Base-by-base conservation (phyloP, 2,797 vertebrate genomes). In the Falco biarmicus region DNA sequence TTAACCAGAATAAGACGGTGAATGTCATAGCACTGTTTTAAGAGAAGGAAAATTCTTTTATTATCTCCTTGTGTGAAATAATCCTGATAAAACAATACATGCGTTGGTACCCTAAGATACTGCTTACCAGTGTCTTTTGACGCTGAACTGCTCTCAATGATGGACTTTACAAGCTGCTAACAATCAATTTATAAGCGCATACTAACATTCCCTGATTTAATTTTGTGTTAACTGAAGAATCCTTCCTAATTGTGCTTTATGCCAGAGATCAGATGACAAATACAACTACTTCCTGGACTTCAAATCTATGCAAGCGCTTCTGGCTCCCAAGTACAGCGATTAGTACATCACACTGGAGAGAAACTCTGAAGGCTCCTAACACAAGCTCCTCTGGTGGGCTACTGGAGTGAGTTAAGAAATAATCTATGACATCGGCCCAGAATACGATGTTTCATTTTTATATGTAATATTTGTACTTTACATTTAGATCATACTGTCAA, bases 401-500 rank as follows among this genome's bases (percentile, higher is more conserved):
- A 22, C 83, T 80, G 37, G 54, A 90, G 59, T 25, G 43, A 90
- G 71, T 83, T 86, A 68, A 93, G 69, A 81, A 66, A 77, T 82
- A 83, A 89, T 84, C 69, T 45, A 59, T 16, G 26, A 32, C 71
- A 25, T 13, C 78, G 71, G 68, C 70, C 73, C 2, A 5, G 50
- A 77, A 89, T 78, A 74, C 20, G 60, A 69, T 11, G 47, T 78
- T 94, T 90, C 88, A 84, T 82, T 95, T 88, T 91, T 13, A 70
- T 57, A 24, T 29, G 64, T 80, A 96, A 94, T 94, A 96, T 95
- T 94, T 96, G 82, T 81, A 89, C 90, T 91, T 91, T 57, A 74
- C 90, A 64, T 95, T 96, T 93, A 93, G 90, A 70, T 92, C 88
- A 20, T 61, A 59, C 74, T 93, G 93, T 97, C 94, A 95, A 68